Base-by-base conservation (phyloP, 2,797 vertebrate genomes). In the Dendrocincla fuliginosa region DNA sequence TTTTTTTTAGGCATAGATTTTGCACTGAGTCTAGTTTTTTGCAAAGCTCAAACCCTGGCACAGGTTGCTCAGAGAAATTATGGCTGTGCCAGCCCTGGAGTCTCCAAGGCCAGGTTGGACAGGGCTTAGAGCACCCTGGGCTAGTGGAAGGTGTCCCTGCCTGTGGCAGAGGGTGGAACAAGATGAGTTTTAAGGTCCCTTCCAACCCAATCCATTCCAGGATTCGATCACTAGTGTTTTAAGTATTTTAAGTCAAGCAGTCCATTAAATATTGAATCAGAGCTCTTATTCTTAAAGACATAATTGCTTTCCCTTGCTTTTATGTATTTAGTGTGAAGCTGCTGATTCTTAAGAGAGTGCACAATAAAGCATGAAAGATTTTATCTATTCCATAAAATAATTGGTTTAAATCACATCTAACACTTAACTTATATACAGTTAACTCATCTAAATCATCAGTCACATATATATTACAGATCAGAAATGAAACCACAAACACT, bases 281-380 rank as follows among this genome's bases (percentile, higher is more conserved):
- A 81, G 70, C 53, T 84, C 61, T 59, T 89, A 33, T 79, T 79
- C 80, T 61, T 84, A 47, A 71, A 80, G 76, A 73, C 25, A 39
- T 73, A 84, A 93, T 17, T 63, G 27, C 13, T 78, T 91, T 75
- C 67, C 41, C n/a, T 84, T 69, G 52, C 57, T 90, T 93, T 77
- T 46, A 90, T 64, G 55, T 76, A 57, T 70, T 90, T 94, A 49
- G 15, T 46, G 67, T 85, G 79, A 94, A 90, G 85, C 30, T 55
- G 68, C 39, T 85, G 52, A 71, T 85, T 73, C 42, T 79, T 87
- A 52, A 82, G 50, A 80, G 49, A 79, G 39, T 13, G 33, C 75
- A 89, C 46, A 89, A 78, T 90, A 90, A 84, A 89, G 68, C 22
- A 18, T 28, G 18, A 76, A 71, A 87, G 71, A 44, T 85, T 79